phyloP scores from a whole-genome alignment of 2,888 invertebrate species.

The Cantharis lateralis region DNA sequence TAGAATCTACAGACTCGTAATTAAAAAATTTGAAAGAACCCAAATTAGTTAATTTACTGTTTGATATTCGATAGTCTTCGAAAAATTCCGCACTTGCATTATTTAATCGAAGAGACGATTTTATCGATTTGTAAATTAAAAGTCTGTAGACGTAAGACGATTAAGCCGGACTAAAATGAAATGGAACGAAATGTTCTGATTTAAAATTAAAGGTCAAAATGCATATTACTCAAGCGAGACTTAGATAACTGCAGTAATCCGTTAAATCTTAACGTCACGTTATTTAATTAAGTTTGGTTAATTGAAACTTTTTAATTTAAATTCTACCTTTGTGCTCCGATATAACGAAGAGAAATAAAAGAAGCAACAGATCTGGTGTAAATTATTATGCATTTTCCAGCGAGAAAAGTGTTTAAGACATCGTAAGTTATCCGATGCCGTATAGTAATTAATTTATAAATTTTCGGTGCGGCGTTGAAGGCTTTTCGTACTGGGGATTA shows the following conservation, averaged over 20 bases:
- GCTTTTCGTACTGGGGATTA: too few species aligned
- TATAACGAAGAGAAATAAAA: neutral
- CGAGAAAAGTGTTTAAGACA: too few species aligned
- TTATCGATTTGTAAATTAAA: neutral
- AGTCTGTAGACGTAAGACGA: neutral
- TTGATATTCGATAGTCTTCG: neutral
- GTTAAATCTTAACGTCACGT: neutral
- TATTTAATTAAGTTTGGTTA: neutral
- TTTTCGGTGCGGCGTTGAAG: too few species aligned
- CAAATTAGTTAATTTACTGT: neutral
- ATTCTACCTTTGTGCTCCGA: neutral
- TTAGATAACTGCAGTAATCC: neutral
- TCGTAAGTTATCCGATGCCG: too few species aligned
- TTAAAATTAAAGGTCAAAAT: neutral
- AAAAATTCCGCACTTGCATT: neutral
- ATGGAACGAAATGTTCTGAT: neutral
- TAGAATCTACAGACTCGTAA: neutral
- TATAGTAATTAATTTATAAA: too few species aligned
- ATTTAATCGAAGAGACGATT: neutral
- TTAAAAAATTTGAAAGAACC: neutral
- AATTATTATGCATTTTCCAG: too few species aligned
- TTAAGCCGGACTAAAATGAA: neutral
- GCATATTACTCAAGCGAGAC: neutral
- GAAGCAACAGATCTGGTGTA: neutral
- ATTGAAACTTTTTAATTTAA: neutral